phyloP scores from a whole-genome alignment of 2,888 invertebrate species.

The Sthenelais limicola region DNA sequence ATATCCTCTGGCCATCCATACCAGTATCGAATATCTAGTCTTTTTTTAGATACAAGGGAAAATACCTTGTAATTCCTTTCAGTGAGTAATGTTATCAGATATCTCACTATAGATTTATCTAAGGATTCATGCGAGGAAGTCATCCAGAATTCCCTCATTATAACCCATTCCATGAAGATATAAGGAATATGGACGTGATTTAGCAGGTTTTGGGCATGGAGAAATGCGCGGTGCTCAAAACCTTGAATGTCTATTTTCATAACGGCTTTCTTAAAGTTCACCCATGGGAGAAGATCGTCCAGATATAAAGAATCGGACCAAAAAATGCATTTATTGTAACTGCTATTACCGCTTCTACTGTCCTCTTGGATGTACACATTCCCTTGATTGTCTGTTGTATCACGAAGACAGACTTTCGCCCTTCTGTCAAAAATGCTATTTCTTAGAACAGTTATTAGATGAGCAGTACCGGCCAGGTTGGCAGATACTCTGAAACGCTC shows the following conservation, averaged over 20 bases:
- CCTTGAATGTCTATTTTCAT: constrained; percentile 43
- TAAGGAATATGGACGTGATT: constrained; percentile 45
- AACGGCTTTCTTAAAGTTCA: constrained; percentile 34
- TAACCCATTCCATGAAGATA: constrained; percentile 56
- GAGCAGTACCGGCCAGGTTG: background rate
- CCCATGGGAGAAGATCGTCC: constrained; percentile 49
- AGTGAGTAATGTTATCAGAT: background rate
- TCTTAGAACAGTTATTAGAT: constrained; percentile 38
- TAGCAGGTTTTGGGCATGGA: constrained; percentile 46
- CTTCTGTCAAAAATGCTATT: constrained; percentile 49
- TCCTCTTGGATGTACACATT: constrained; percentile 42
- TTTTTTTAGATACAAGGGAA: constrained; percentile 14
- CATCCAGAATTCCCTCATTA: constrained; percentile 43
- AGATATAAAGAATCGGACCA: constrained; percentile 44
- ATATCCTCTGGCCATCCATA: constrained; percentile 39
- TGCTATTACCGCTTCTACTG: background rate
- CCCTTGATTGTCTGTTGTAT: constrained; percentile 52
- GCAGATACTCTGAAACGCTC: constrained; percentile 42
- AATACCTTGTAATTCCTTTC: background rate
- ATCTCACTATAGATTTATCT: constrained; percentile 9
- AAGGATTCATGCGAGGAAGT: constrained; percentile 5
- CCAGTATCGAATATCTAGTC: constrained; percentile 22
- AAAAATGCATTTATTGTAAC: constrained; percentile 49
- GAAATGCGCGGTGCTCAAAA: constrained; percentile 49
- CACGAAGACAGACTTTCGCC: constrained; percentile 35